A percentile compares a stretch with the other conserved stretches of the same genome.
Evolutionary conservation across 2,888 invertebrate genomes (phyloP).

Genomic region (Synergus itoensis): DNA sequence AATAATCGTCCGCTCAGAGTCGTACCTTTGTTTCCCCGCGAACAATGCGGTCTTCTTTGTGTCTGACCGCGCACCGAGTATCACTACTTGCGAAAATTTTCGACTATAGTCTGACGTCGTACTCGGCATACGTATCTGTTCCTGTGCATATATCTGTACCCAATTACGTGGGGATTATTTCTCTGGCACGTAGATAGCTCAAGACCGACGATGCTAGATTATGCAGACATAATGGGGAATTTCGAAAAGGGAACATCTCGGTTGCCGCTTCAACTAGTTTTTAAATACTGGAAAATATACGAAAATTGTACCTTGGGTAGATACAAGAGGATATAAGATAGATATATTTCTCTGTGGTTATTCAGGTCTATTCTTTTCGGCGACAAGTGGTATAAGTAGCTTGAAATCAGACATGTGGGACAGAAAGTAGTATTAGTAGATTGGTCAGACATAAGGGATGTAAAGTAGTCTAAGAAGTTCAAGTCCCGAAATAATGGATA

Average conservation of each 20-base stretch:
- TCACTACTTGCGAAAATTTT: constrained; percentile 58
- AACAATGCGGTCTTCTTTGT: constrained; percentile 65
- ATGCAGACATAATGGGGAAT: constrained; percentile 1
- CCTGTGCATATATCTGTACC: constrained; percentile 4
- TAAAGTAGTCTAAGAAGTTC: no score
- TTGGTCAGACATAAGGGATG: no score
- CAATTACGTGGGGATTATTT: constrained; percentile 27
- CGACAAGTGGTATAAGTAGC: no score
- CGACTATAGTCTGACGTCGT: constrained; percentile 15
- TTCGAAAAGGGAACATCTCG: constrained; percentile 3
- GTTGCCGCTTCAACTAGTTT: not conserved
- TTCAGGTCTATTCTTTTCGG: not conserved
- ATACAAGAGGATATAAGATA: not conserved
- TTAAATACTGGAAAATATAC: not conserved
- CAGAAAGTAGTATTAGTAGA: no score
- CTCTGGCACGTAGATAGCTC: not conserved
- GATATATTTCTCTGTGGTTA: not conserved
- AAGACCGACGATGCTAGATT: not conserved
- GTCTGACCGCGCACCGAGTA: constrained; percentile 59
- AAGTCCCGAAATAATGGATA: no score
- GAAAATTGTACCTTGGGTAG: not conserved
- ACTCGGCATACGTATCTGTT: not conserved
- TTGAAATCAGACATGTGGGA: no score
- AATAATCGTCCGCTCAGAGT: constrained; percentile 68
- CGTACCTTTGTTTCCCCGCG: constrained; percentile 67